Percentiles rank a stretch among this genome's conserved stretches.
These are phyloP conservation scores for Rhabdornis inornatus DNA, from an alignment of 2,113 vertebrate genomes.

Conservation along the genomic window DNA sequence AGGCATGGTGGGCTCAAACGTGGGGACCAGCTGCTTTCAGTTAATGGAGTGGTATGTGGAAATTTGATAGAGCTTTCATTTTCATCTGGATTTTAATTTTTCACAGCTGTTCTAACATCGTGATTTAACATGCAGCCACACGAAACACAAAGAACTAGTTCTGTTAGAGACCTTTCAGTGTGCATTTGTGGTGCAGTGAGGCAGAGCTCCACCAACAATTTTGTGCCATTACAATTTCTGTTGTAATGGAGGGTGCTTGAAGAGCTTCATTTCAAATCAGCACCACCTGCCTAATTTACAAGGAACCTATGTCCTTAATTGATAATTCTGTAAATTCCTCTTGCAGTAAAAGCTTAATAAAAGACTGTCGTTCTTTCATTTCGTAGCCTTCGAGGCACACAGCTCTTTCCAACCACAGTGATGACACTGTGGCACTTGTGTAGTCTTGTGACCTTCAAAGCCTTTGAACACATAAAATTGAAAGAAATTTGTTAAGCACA, in stretches of 20 bases:
- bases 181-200: background rate
- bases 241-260: background rate
- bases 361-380: background rate
- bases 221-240: background rate
- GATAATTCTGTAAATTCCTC: background rate
- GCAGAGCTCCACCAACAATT: background rate
- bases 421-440: background rate
- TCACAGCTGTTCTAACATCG: background rate
- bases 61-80: background rate
- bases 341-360: background rate
- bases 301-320: background rate
- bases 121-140: background rate
- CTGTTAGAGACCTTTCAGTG: background rate
- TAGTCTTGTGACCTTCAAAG: background rate
- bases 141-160: background rate
- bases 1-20: slow-evolving; percentile 95
- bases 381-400: background rate
- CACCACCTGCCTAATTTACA: background rate
- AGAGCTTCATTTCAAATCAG: background rate
- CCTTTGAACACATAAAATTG: background rate
- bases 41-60: slow-evolving; percentile 94
- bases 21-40: slow-evolving; percentile 97
- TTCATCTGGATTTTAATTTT: slow-evolving; percentile 16
- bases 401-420: background rate
- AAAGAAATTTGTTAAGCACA: background rate